Conservation (phyloP, 2,888 invertebrate genomes). For the Osedax fenrisi region DNA sequence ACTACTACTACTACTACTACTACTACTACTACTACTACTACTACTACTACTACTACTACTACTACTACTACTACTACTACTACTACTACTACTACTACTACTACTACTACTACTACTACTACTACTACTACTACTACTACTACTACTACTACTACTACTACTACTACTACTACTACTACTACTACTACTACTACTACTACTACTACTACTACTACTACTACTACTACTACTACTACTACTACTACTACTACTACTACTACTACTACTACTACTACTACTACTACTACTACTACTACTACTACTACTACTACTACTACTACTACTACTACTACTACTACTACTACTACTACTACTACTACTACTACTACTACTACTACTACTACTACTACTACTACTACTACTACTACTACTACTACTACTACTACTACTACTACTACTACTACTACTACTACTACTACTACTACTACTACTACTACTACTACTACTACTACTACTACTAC, state of each 20-base stretch:
- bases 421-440: slow-evolving; percentile 5
- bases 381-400: slow-evolving; percentile 5
- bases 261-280: neutral
- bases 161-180: neutral
- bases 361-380: neutral
- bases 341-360: neutral
- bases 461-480: neutral
- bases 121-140: neutral
- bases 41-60: neutral
- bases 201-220: neutral
- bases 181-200: neutral
- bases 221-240: neutral
- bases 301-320: neutral
- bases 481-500: slow-evolving; percentile 5
- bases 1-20: neutral
- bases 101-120: neutral
- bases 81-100: neutral
- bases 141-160: neutral
- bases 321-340: neutral
- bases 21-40: neutral
- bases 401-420: neutral
- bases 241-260: neutral
- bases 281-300: neutral
- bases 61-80: neutral
- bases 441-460: slow-evolving; percentile 13